phyloP scores from a whole-genome alignment of 1,140 invertebrate species.

The Bombus impatiens region DNA sequence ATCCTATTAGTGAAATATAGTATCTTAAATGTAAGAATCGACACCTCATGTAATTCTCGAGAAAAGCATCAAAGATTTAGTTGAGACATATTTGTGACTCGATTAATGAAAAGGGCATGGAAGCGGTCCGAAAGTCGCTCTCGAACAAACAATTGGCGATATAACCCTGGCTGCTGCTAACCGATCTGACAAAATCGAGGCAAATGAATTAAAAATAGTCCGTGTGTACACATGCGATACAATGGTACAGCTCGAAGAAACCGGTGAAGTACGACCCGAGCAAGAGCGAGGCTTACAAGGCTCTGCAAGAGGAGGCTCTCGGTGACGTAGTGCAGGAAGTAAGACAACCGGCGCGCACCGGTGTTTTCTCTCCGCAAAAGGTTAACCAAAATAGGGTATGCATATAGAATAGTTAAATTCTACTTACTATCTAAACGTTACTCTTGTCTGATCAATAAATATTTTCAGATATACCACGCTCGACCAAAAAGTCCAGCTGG shows the following conservation, averaged over 20 bases:
- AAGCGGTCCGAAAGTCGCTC: constrained; percentile 58
- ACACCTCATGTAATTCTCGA: constrained; percentile 15
- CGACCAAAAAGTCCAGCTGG: constrained; percentile 72
- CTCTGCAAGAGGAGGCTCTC: constrained; percentile 88
- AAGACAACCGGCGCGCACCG: constrained; percentile 86
- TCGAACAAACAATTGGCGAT: constrained; percentile 69
- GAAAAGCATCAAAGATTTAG: neutral
- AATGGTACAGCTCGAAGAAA: constrained; percentile 83
- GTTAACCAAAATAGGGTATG: constrained; percentile 79
- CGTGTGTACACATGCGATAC: constrained; percentile 65
- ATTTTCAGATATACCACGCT: constrained; percentile 65
- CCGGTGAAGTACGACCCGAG: constrained; percentile 90
- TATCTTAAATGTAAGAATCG: neutral
- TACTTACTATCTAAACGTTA: constrained; percentile 4
- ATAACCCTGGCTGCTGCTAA: constrained; percentile 71
- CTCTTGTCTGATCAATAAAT: neutral
- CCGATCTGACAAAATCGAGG: constrained; percentile 65
- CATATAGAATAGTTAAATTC: neutral
- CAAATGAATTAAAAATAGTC: constrained; percentile 59
- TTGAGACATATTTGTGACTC: constrained; percentile 18
- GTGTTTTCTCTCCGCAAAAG: constrained; percentile 88
- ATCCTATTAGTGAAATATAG: neutral
- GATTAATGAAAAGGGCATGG: constrained; percentile 44
- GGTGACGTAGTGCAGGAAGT: constrained; percentile 86
- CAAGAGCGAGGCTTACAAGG: constrained; percentile 92